Evolutionary conservation across 53 echinoderm and acorn worm species (phyloP).

Genomic region (Stichopus horrens): DNA sequence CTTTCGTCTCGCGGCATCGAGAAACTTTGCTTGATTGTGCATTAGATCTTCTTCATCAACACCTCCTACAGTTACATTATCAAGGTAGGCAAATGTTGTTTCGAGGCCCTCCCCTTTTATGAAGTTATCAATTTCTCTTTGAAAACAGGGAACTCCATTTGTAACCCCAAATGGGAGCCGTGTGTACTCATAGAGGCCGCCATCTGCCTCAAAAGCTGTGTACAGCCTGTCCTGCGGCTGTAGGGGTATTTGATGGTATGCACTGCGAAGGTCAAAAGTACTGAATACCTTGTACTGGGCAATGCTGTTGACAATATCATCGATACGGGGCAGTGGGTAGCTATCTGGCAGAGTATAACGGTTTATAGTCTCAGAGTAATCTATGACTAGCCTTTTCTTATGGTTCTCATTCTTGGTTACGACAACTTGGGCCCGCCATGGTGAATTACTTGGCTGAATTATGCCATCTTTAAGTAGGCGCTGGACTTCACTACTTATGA

Average conservation of each 20-base stretch:
- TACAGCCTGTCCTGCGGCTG: constrained; percentile 28
- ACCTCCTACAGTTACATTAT: constrained; percentile 43
- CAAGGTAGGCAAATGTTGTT: constrained; percentile 45
- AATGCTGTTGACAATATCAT: constrained; percentile 36
- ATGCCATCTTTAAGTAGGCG: constrained; percentile 28
- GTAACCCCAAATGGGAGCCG: constrained; percentile 45
- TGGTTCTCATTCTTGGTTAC: constrained; percentile 37
- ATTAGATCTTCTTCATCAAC: constrained; percentile 6
- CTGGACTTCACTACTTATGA: constrained; percentile 20
- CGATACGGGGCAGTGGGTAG: constrained; percentile 40
- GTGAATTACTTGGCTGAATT: constrained; percentile 48
- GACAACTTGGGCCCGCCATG: constrained; percentile 42
- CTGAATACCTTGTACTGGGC: constrained; percentile 30
- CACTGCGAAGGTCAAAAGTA: constrained; percentile 39
- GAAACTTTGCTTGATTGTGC: constrained; percentile 36
- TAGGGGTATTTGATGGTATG: constrained; percentile 40
- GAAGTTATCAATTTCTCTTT: constrained; percentile 41
- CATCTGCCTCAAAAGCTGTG: constrained; percentile 43
- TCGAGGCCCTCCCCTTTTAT: constrained; percentile 41
- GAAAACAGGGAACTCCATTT: constrained; percentile 49
- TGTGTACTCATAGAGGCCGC: constrained; percentile 42
- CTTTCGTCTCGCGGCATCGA: constrained; percentile 39
- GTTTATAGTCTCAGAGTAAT: constrained; percentile 21
- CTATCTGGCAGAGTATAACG: constrained; percentile 48
- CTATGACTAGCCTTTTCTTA: constrained; percentile 43